Percentiles rank a stretch among this genome's conserved stretches.
phyloP scores from a whole-genome alignment of 2,888 invertebrate genomes.

The Drosophila mayaguana region DNA sequence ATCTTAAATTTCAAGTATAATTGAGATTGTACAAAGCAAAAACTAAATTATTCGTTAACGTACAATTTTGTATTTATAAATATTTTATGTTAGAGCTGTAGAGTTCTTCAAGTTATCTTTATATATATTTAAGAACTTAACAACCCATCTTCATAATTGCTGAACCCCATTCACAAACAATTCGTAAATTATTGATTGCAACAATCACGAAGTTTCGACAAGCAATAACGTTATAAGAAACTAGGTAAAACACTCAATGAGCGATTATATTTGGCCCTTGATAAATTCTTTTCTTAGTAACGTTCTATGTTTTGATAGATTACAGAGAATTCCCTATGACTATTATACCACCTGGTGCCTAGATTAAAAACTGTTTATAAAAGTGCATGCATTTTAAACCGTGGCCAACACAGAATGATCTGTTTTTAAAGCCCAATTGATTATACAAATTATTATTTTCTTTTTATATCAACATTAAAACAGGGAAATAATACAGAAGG shows the following conservation, averaged over 20 bases:
- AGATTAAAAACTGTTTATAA: background rate
- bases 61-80: background rate
- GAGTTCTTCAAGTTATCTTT: background rate
- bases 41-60: background rate
- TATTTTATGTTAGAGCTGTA: no score
- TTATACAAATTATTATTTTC: background rate
- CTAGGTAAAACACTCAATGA: background rate
- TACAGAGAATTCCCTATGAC: background rate
- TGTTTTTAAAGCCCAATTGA: background rate
- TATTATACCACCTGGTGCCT: no score
- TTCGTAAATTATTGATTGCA: background rate
- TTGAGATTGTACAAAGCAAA: background rate
- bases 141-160: no score
- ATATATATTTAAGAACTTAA: background rate
- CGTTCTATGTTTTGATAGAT: background rate
- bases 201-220: background rate
- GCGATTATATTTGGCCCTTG: background rate
- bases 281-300: background rate
- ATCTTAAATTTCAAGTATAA: no score
- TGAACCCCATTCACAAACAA: background rate
- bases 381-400: background rate
- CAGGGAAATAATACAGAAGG: background rate
- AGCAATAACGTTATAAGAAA: background rate
- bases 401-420: no score
- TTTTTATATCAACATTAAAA: background rate